Evolutionary conservation across 2,888 invertebrate genomes (phyloP).

Genomic region (Microctonus aethiopoides): DNA sequence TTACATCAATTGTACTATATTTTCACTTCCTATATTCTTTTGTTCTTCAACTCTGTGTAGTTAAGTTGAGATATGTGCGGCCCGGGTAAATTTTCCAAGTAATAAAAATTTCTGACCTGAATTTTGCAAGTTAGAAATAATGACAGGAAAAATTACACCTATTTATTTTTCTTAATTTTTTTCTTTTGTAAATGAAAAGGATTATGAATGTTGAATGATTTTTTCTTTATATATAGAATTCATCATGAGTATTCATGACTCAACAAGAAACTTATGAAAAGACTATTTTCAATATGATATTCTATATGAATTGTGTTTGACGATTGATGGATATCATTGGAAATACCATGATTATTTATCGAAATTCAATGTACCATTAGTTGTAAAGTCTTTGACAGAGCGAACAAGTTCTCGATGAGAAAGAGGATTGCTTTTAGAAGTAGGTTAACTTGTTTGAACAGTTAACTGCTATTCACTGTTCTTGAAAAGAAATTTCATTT

Average conservation of each 20-base stretch:
- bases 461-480: neutral
- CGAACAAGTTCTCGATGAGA: conserved; percentile 17
- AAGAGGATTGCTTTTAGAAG: conserved; percentile 16
- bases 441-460: neutral
- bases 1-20: conserved; percentile 2
- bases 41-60: neutral
- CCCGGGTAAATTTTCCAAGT: neutral
- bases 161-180: too few relatives aligned
- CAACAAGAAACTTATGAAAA: neutral
- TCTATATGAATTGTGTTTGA: neutral
- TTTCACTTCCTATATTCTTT: neutral
- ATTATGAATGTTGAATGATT: too few relatives aligned
- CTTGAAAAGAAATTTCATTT: neutral
- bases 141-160: neutral
- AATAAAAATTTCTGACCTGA: neutral
- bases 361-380: conserved; percentile 24
- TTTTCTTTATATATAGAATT: too few relatives aligned
- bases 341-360: conserved; percentile 23
- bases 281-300: neutral
- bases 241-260: neutral
- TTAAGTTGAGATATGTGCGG: neutral
- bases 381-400: conserved; percentile 28
- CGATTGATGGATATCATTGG: neutral
- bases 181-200: neutral
- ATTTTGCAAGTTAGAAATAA: neutral